Conservation (phyloP, 2,113 vertebrate genomes). For the Condylura cristata region DNA sequence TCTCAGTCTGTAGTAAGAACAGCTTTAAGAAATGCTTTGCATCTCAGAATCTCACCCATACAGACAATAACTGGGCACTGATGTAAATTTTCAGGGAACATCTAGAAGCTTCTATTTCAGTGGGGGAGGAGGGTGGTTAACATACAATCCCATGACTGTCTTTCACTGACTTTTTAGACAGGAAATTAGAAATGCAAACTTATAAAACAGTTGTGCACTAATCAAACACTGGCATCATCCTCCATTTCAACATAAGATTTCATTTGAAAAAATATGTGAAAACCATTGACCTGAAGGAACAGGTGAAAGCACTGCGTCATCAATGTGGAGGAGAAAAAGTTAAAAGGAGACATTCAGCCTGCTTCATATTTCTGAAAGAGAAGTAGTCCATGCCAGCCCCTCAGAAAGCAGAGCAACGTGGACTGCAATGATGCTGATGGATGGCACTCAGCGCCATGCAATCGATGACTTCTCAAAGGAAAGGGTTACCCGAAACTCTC, state of each 20-base stretch:
- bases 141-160: not conserved
- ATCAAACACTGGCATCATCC: not conserved
- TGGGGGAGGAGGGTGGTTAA: not conserved
- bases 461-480: not conserved
- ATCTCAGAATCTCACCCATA: not conserved
- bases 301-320: not conserved
- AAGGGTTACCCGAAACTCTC: not conserved
- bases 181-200: not conserved
- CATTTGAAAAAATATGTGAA: not conserved
- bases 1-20: not conserved
- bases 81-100: not conserved
- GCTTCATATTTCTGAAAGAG: not conserved
- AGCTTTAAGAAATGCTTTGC: not conserved
- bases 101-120: not conserved
- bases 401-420: not conserved
- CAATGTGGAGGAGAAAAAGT: not conserved
- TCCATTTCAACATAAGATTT: conserved; percentile 12
- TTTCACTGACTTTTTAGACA: conserved; percentile 21
- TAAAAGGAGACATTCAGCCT: not conserved
- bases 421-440: not conserved
- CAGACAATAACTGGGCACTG: not conserved
- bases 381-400: not conserved
- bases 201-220: not conserved
- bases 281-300: not conserved
- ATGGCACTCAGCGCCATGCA: not conserved